These are phyloP conservation scores for Tenthredo notha DNA, from an alignment of 2,888 invertebrate species.

Conservation along the genomic window DNA sequence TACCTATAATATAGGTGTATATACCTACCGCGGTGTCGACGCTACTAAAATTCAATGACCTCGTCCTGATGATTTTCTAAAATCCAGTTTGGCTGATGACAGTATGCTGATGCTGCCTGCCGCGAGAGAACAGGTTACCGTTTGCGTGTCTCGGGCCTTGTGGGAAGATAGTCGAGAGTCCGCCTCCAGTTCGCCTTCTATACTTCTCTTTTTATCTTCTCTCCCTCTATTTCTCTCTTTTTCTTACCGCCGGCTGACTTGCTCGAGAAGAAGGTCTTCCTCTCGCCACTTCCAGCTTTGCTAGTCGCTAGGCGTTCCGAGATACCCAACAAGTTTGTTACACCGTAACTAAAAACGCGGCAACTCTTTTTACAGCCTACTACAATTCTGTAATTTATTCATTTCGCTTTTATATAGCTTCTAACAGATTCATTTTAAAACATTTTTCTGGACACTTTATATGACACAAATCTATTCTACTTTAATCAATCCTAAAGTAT, in stretches of 20 bases:
- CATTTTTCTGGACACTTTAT: background rate
- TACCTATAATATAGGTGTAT: background rate
- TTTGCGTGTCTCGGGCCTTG: constrained; percentile 47
- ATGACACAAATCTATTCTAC: background rate
- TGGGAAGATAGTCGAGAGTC: constrained; percentile 47
- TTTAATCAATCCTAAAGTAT: background rate
- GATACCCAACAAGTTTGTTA: constrained; percentile 17
- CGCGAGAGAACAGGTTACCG: constrained; percentile 46
- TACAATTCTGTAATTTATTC: constrained; percentile 15
- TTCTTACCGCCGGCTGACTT: background rate
- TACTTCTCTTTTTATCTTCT: background rate
- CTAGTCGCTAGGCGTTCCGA: constrained; percentile 21
- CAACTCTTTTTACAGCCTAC: constrained; percentile 9
- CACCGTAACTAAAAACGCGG: constrained; percentile 16
- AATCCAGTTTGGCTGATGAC: constrained; percentile 52
- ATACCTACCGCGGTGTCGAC: constrained; percentile 11
- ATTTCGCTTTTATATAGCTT: background rate
- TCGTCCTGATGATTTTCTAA: constrained; percentile 47
- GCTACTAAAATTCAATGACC: constrained; percentile 47
- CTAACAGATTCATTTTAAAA: background rate
- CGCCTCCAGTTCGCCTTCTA: constrained; percentile 44
- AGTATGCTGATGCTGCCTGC: constrained; percentile 41
- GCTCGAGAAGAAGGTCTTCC: constrained; percentile 23
- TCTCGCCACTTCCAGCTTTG: constrained; percentile 2
- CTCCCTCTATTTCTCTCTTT: constrained; percentile 38